Base-by-base conservation (phyloP, 2,113 vertebrate species). In the Sporophila hypoxantha region DNA sequence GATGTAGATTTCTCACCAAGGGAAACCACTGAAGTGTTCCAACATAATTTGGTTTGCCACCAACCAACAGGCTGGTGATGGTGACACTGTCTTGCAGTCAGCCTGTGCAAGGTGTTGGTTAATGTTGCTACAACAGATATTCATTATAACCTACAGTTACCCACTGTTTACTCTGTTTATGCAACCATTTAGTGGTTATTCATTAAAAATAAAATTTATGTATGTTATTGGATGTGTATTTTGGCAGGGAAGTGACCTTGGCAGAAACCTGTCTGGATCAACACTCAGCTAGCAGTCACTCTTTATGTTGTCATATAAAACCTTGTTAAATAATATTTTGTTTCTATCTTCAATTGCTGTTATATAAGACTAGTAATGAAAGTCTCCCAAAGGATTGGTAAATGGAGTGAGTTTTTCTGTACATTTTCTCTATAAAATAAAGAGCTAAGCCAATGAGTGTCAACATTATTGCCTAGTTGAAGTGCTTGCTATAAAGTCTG, bases 181-280 rank as follows among this genome's bases (percentile, higher is more conserved):
- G 94, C 92, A 97, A 93, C 92, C 61, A 65, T 97, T 97, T 97
- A 95, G 95, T 94, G 95, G 96, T 96, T 97, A 97, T 97, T 97
- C 97, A 97, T 97, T 96, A 97, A 97, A 97, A 97, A 95, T 97
- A 96, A 97, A 96, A 95, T 96, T 96, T 96, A 96, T 96, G 94
- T 95, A 95, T 93, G 95, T 94, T 97, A 95, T 95, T 96, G 96
- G 93, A 96, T 92, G 94, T 97, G 95, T 96, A 95, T 95, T 96
- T 97, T 97, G 97, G 96, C 96, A 97, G 90, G 92, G 93, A 83
- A 73, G 92, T 76, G 93, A 94, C 88, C 88, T 82, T 96, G 96
- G 95, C 96, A 97, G 91, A 94, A 91, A 94, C 85, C 86, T 71
- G 82, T 95, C 94, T 94, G 78, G 93, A 94, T 96, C 95, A 96